Evolutionary conservation across 2,888 invertebrate genomes (phyloP).

Genomic region (Heliconius hortense): DNA sequence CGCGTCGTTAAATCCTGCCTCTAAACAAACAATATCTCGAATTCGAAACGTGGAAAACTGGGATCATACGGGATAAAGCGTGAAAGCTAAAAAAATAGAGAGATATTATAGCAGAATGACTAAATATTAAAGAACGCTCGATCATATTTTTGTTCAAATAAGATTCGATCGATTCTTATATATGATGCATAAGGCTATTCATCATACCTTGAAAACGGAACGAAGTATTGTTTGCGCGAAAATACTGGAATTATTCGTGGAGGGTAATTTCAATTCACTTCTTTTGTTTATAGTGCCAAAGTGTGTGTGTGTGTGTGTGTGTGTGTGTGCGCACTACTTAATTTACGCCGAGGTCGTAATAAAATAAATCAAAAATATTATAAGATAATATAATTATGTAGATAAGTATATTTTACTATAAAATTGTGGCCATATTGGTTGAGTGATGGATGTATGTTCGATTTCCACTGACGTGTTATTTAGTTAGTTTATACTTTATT

Average conservation of each 20-base stretch:
- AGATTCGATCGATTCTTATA: conserved; percentile 19
- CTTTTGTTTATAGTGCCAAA: not conserved
- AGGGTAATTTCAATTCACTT: not conserved
- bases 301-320: too few species aligned
- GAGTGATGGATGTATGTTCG: too few species aligned
- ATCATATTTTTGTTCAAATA: conserved; percentile 17
- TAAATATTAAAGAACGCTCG: conserved; percentile 19
- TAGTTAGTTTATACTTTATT: too few species aligned
- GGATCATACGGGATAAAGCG: not conserved
- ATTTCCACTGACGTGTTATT: too few species aligned
- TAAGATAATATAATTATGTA: too few species aligned
- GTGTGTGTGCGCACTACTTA: too few species aligned
- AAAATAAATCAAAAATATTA: too few species aligned
- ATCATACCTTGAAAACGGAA: conserved; percentile 10
- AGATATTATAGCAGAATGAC: not conserved
- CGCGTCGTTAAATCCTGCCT: not conserved
- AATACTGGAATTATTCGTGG: conserved; percentile 2
- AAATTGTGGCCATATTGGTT: too few species aligned
- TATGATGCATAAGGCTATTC: conserved; percentile 26
- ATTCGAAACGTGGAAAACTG: not conserved
- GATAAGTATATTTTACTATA: too few species aligned
- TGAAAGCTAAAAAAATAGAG: not conserved
- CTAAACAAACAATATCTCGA: not conserved
- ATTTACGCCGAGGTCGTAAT: too few species aligned
- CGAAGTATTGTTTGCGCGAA: not conserved